Conservation (phyloP, 1,140 invertebrate genomes). For the Neodiprion fabricii region DNA sequence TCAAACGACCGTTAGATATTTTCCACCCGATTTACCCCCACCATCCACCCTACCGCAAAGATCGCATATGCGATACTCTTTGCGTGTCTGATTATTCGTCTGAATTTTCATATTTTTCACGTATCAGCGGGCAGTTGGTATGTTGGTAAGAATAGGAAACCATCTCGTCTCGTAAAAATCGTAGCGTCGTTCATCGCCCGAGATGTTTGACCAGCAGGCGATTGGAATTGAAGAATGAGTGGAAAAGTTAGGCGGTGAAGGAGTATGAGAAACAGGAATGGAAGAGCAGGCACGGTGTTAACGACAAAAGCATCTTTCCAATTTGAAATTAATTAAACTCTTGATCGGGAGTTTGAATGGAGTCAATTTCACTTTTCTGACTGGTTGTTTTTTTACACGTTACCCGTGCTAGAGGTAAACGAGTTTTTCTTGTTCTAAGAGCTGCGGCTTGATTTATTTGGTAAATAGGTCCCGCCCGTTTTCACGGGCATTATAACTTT, state of each 20-base stretch:
- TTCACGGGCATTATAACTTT: constrained; percentile 1
- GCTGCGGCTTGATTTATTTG: neutral
- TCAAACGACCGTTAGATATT: constrained; percentile 47
- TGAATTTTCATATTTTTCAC: too few relatives aligned
- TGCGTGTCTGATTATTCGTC: too few relatives aligned
- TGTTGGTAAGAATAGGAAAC: too few relatives aligned
- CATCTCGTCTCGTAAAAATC: too few relatives aligned
- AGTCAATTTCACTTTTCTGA: neutral
- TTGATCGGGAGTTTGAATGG: neutral
- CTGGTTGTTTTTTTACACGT: neutral
- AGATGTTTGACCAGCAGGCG: neutral
- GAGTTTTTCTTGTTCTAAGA: neutral
- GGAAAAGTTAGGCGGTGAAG: neutral
- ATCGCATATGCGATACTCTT: too few relatives aligned
- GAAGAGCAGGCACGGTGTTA: neutral
- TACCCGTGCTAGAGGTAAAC: neutral
- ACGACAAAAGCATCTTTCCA: neutral
- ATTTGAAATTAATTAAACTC: neutral
- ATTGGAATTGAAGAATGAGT: neutral
- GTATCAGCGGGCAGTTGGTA: too few relatives aligned
- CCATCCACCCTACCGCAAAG: neutral
- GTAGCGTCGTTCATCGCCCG: too few relatives aligned
- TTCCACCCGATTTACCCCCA: constrained; percentile 42
- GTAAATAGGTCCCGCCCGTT: constrained; percentile 13
- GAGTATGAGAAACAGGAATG: too few relatives aligned